Conservation (phyloP, 2,113 vertebrate species). For the Thunnus thynnus region DNA sequence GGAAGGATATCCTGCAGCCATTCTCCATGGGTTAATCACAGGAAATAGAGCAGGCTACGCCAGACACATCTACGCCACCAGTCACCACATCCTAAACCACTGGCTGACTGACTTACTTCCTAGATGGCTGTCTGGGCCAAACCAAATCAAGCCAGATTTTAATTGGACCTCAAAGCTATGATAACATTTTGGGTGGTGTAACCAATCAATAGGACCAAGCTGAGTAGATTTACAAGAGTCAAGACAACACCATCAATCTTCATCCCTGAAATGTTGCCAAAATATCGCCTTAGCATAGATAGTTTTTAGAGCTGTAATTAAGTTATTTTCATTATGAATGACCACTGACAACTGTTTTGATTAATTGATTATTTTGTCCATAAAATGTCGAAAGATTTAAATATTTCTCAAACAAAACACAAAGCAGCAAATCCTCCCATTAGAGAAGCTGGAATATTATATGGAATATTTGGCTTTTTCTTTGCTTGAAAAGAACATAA, state of each 20-base stretch:
- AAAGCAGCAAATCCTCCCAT: too few relatives aligned
- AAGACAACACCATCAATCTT: neutral
- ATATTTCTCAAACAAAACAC: too few relatives aligned
- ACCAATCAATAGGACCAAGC: conserved; percentile 24
- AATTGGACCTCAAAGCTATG: conserved; percentile 5
- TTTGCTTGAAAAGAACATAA: too few relatives aligned
- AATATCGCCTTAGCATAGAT: neutral
- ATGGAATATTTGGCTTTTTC: too few relatives aligned
- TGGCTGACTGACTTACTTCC: conserved; percentile 65
- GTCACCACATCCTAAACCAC: conserved; percentile 71
- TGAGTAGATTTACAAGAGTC: neutral
- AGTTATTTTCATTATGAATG: too few relatives aligned
- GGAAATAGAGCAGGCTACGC: conserved; percentile 65
- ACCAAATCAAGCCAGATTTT: conserved; percentile 17
- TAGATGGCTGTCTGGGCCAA: conserved; percentile 38
- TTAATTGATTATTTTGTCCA: too few relatives aligned
- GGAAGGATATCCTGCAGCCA: conserved; percentile 76
- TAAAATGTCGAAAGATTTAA: too few relatives aligned
- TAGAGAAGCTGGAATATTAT: too few relatives aligned
- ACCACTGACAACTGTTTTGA: too few relatives aligned
- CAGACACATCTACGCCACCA: conserved; percentile 64
- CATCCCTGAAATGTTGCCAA: neutral
- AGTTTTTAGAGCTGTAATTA: too few relatives aligned
- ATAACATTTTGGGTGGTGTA: conserved; percentile 10
- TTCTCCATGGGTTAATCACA: conserved; percentile 80